Conservation (phyloP, 2,113 vertebrate species). For the Elgaria multicarinata region DNA sequence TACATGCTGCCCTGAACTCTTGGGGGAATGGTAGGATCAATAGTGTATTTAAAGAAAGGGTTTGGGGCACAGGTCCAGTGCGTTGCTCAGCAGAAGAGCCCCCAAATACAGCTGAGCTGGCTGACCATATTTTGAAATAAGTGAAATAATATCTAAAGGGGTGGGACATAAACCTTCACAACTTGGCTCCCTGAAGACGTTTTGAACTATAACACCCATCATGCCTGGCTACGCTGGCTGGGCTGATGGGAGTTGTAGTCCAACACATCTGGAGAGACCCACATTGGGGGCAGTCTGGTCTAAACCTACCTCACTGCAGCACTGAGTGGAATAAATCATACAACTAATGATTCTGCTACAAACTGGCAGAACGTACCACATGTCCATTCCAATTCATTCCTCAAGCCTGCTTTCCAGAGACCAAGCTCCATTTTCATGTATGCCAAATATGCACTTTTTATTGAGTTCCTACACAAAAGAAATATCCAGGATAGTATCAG, state of each 20-base stretch:
- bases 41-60: background rate
- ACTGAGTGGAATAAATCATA: background rate
- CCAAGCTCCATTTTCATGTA: background rate
- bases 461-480: background rate
- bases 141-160: no score
- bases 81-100: no score
- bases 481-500: background rate
- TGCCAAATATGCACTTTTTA: no score
- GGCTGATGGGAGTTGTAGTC: background rate
- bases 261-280: background rate
- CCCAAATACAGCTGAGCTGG: no score
- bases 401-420: background rate
- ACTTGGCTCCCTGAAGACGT: no score
- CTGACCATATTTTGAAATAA: no score
- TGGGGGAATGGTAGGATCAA: background rate
- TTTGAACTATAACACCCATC: background rate
- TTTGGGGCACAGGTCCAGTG: no score
- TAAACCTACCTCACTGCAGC: background rate
- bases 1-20: background rate
- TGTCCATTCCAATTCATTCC: background rate
- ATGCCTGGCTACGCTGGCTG: background rate
- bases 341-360: background rate
- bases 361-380: background rate
- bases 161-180: no score
- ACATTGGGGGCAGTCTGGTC: background rate